Conservation (phyloP, 2,113 vertebrate genomes). For the Rhabdornis inornatus region DNA sequence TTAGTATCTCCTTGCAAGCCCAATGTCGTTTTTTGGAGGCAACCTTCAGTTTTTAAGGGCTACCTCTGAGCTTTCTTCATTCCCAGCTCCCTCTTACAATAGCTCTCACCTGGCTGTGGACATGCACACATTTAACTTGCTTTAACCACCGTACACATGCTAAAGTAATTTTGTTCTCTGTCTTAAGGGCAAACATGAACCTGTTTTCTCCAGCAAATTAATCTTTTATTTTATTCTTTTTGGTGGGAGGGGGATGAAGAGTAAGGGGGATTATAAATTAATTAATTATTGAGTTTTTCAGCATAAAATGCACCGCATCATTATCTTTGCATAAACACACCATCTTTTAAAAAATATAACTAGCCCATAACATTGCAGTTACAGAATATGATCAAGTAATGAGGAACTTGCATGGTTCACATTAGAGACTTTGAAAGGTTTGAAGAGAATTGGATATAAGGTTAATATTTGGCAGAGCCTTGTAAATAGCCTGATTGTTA, state of each 20-base stretch:
- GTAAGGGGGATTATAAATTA: slow-evolving; percentile 63
- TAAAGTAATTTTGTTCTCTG: slow-evolving; percentile 64
- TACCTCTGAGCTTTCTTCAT: background rate
- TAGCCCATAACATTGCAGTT: slow-evolving; percentile 51
- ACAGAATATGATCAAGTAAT: slow-evolving; percentile 65
- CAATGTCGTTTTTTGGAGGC: background rate
- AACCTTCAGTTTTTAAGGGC: background rate
- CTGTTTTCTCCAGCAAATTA: slow-evolving; percentile 71
- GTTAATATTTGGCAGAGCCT: slow-evolving; percentile 82
- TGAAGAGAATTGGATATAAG: slow-evolving; percentile 75
- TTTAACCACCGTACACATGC: slow-evolving; percentile 38
- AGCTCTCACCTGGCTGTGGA: slow-evolving; percentile 57
- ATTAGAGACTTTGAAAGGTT: slow-evolving; percentile 75
- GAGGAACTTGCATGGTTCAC: slow-evolving; percentile 74
- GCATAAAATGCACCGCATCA: slow-evolving; percentile 69
- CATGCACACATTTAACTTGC: slow-evolving; percentile 18
- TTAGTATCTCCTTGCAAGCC: background rate
- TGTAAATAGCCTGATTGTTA: slow-evolving; percentile 82
- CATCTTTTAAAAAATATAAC: slow-evolving; percentile 70
- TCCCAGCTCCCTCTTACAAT: background rate
- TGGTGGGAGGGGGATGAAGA: background rate
- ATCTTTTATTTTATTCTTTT: slow-evolving; percentile 60
- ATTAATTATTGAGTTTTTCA: slow-evolving; percentile 71
- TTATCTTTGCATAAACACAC: slow-evolving; percentile 76
- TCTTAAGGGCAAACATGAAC: slow-evolving; percentile 73